These are phyloP conservation scores for Nyctibius grandis DNA, from an alignment of 2,797 vertebrate species.

Conservation along the genomic window DNA sequence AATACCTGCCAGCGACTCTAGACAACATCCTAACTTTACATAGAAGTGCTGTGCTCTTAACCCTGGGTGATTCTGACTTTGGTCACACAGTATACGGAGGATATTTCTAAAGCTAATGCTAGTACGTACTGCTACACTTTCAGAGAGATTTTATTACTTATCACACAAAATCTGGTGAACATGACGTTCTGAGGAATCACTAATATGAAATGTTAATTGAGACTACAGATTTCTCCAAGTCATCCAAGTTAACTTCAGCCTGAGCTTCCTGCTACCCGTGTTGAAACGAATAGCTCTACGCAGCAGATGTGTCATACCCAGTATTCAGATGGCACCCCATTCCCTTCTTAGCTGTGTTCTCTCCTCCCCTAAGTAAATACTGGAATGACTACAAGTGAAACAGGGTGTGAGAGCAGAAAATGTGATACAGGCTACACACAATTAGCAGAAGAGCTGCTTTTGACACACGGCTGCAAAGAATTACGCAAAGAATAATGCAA, in stretches of 20 bases:
- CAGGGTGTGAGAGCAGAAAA: not conserved
- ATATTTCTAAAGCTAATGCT: not conserved
- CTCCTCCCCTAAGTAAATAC: slow-evolving; percentile 30
- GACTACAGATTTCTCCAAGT: slow-evolving; percentile 12
- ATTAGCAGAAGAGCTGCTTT: not conserved
- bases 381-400: not conserved
- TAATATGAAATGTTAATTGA: slow-evolving; percentile 28
- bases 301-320: slow-evolving; percentile 24
- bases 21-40: not conserved
- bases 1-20: not conserved
- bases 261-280: slow-evolving; percentile 6
- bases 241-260: slow-evolving; percentile 17
- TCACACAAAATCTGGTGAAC: not conserved
- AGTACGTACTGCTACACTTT: not conserved
- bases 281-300: not conserved
- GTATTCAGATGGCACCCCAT: not conserved
- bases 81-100: not conserved
- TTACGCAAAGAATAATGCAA: not conserved
- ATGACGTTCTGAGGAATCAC: not conserved
- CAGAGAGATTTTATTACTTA: not conserved
- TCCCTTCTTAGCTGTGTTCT: not conserved
- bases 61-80: not conserved
- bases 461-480: not conserved
- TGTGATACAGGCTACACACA: not conserved
- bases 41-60: not conserved